A percentile compares a stretch with the other conserved stretches of the same genome.
Evolutionary conservation across 2,797 vertebrate species (phyloP).

Genomic region (Varecia variegata): DNA sequence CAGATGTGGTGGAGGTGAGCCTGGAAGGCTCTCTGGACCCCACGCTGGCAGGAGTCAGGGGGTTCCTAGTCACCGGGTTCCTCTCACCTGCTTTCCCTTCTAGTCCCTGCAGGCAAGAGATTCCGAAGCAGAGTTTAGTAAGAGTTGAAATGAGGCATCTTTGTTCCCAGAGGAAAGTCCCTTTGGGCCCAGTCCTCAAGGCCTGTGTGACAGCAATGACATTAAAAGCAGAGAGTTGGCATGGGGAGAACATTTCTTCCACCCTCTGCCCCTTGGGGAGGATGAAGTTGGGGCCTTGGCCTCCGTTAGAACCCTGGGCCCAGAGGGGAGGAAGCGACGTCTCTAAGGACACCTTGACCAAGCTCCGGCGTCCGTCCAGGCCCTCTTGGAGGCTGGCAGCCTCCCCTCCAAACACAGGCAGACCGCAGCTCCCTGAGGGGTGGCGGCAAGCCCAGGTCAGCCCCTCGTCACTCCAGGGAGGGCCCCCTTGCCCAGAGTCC

Average conservation of each 20-base stretch:
- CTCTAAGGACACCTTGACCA: not conserved
- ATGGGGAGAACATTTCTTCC: not conserved
- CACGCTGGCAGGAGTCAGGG: not conserved
- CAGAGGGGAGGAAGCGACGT: fast-evolving
- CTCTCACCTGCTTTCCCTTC: not conserved
- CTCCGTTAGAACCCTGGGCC: not conserved
- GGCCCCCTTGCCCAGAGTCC: not conserved
- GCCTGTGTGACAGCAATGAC: fast-evolving
- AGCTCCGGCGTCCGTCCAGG: not conserved
- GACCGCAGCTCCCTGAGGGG: not conserved
- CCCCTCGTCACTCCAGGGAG: not conserved
- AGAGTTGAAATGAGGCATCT: not conserved
- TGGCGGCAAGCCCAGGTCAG: not conserved
- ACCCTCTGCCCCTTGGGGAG: not conserved
- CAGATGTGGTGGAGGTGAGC: not conserved
- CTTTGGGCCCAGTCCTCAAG: not conserved
- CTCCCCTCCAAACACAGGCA: not conserved
- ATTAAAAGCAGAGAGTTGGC: not conserved
- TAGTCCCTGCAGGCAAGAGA: not conserved
- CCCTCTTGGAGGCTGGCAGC: fast-evolving
- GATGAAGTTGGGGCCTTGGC: not conserved
- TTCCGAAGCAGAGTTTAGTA: not conserved
- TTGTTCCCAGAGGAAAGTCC: not conserved
- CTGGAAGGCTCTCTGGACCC: fast-evolving
- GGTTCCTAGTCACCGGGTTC: not conserved